Percentiles rank a stretch among this genome's conserved stretches.
These are phyloP conservation scores for Parelbella ahira DNA, from an alignment of 2,888 invertebrate genomes.

Conservation along the genomic window DNA sequence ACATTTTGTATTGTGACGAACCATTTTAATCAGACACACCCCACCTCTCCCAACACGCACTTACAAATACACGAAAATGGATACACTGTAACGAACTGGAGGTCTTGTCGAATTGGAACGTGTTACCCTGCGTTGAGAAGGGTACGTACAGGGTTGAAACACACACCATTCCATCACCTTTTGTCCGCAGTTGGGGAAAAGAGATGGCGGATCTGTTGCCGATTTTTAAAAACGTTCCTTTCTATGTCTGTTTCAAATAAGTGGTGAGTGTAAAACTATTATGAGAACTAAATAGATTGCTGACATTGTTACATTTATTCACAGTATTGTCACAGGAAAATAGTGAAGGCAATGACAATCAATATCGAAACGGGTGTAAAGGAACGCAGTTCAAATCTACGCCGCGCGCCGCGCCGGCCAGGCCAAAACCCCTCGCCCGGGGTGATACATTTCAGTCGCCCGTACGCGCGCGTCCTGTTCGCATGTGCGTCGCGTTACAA, in stretches of 20 bases:
- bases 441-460: slow-evolving; percentile 60
- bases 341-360: slow-evolving; percentile 29
- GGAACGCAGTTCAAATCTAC: slow-evolving; percentile 48
- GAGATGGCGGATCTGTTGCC: slow-evolving; percentile 45
- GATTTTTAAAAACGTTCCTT: slow-evolving; percentile 45
- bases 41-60: slow-evolving; percentile 12
- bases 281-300: too few relatives aligned
- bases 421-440: slow-evolving; percentile 61
- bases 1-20: slow-evolving; percentile 36
- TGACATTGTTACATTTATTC: too few relatives aligned
- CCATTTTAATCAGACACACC: too few relatives aligned
- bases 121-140: slow-evolving; percentile 60
- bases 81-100: slow-evolving; percentile 29
- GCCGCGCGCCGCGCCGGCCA: slow-evolving; percentile 59
- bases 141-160: slow-evolving; percentile 61
- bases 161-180: slow-evolving; percentile 53
- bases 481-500: slow-evolving; percentile 40
- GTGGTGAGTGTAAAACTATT: too few relatives aligned
- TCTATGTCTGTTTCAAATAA: slow-evolving; percentile 32
- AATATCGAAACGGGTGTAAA: slow-evolving; percentile 42
- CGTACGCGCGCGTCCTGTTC: slow-evolving; percentile 48
- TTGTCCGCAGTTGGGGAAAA: slow-evolving; percentile 43
- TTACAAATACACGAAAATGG: slow-evolving; percentile 28
- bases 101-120: slow-evolving; percentile 46
- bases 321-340: too few relatives aligned